These are phyloP conservation scores for Bombyx mori DNA, from an alignment of 1,140 invertebrate genomes.

Conservation along the genomic window DNA sequence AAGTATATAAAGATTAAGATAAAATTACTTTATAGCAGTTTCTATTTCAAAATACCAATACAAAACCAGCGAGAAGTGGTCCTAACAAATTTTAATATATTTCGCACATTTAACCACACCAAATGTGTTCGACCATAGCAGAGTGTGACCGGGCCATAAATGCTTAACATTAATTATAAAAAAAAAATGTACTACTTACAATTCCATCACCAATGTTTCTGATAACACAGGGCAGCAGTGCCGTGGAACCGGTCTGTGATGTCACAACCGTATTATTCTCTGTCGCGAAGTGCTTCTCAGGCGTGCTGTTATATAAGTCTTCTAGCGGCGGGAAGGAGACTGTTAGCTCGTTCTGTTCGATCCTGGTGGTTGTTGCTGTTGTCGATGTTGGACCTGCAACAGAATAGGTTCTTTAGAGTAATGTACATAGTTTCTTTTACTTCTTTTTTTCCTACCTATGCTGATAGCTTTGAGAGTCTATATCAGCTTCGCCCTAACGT, in stretches of 20 bases:
- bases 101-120: too few relatives aligned
- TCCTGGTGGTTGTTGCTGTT: constrained; percentile 28
- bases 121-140: too few relatives aligned
- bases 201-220: constrained; percentile 88
- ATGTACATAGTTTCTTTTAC: neutral
- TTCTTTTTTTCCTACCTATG: too few relatives aligned
- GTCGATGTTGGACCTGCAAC: constrained; percentile 33
- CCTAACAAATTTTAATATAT: too few relatives aligned
- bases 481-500: too few relatives aligned
- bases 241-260: constrained; percentile 86
- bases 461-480: too few relatives aligned
- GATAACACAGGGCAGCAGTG: constrained; percentile 85
- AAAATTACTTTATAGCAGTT: too few relatives aligned
- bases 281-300: constrained; percentile 81
- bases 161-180: neutral
- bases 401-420: neutral
- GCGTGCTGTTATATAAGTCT: constrained; percentile 38
- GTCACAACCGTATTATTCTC: constrained; percentile 85
- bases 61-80: too few relatives aligned
- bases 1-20: too few relatives aligned
- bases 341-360: constrained; percentile 59
- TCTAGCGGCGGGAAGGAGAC: constrained; percentile 61
- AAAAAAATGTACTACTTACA: constrained; percentile 72
- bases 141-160: too few relatives aligned
- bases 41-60: too few relatives aligned